Evolutionary conservation across 2,888 invertebrate species (phyloP).

Genomic region (Urechis unicinctus): DNA sequence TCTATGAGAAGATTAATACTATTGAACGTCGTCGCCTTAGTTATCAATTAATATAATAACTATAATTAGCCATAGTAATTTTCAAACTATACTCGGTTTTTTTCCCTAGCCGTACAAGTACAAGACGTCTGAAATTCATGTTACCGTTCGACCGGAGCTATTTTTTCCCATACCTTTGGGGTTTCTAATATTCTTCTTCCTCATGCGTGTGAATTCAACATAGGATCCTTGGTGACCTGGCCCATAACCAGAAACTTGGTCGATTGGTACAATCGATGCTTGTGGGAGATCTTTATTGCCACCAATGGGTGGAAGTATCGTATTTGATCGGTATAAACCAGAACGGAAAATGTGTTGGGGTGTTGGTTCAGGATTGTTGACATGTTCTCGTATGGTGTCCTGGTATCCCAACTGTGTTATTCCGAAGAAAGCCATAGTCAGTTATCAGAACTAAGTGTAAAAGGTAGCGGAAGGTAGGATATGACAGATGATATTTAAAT

Average conservation of each 20-base stretch:
- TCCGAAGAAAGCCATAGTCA: conserved; percentile 45
- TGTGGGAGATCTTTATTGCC: conserved; percentile 20
- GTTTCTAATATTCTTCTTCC: conserved; percentile 38
- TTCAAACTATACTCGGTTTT: no score
- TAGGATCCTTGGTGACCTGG: conserved; percentile 39
- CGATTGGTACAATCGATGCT: conserved; percentile 36
- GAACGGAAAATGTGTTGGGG: conserved; percentile 18
- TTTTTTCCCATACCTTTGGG: conserved; percentile 26
- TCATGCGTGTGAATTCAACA: conserved; percentile 38
- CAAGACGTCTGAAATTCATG: no score
- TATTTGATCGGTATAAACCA: conserved; percentile 18
- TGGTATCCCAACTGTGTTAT: conserved; percentile 45
- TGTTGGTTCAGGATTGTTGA: conserved; percentile 28
- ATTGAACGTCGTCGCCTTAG: no score
- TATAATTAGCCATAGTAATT: no score
- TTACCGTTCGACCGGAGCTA: no score
- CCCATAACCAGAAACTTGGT: conserved; percentile 37
- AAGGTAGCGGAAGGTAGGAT: no score
- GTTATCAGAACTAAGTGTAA: no score
- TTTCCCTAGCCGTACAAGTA: no score
- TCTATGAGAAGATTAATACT: no score
- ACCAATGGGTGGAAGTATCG: conserved; percentile 32
- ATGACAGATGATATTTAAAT: no score
- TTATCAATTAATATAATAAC: no score
- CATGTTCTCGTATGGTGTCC: conserved; percentile 38